These are phyloP conservation scores for Cephus rjabovi DNA, from an alignment of 2,888 invertebrate species.

Conservation along the genomic window DNA sequence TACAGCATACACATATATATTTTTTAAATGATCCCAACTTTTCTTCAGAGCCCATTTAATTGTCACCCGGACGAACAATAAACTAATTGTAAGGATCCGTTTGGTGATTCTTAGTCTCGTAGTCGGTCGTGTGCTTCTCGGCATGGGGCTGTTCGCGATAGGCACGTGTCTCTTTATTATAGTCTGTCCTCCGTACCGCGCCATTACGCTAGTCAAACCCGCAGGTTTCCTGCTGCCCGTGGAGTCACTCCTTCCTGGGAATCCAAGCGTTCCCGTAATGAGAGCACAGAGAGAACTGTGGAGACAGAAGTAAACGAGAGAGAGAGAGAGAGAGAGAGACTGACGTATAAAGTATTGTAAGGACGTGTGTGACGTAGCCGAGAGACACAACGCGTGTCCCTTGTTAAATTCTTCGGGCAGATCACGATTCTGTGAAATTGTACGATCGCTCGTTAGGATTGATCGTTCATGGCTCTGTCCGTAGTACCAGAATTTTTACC, in stretches of 20 bases:
- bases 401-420: conserved; percentile 62
- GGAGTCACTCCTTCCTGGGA: background rate
- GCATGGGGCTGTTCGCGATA: conserved; percentile 51
- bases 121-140: conserved; percentile 51
- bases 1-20: background rate
- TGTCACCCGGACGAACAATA: conserved; percentile 49
- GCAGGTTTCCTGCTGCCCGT: conserved; percentile 4
- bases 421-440: conserved; percentile 58
- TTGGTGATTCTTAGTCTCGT: conserved; percentile 1
- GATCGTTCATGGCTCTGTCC: background rate
- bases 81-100: conserved; percentile 45
- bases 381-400: conserved; percentile 51
- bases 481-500: background rate
- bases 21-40: background rate
- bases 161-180: conserved; percentile 59
- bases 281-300: background rate
- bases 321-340: background rate
- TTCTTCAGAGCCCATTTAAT: conserved; percentile 17
- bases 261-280: background rate
- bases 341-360: background rate
- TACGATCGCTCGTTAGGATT: conserved; percentile 52
- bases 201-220: conserved; percentile 3
- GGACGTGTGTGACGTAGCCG: conserved; percentile 31
- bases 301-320: no score
- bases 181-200: conserved; percentile 23